phyloP scores from a whole-genome alignment of 2,797 vertebrate genomes.

The Eleutherodactylus coqui region DNA sequence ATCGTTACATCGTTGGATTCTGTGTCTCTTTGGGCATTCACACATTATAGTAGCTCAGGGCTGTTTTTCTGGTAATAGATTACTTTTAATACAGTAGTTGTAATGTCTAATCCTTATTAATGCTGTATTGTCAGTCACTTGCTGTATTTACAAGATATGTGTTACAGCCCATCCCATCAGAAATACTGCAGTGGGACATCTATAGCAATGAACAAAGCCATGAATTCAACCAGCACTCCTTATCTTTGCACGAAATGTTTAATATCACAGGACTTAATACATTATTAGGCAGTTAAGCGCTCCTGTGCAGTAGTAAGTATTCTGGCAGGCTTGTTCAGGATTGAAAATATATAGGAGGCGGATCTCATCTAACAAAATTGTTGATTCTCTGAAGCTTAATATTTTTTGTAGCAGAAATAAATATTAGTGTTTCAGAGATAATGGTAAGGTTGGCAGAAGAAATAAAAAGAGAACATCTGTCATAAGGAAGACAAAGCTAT shows the following conservation, averaged over 20 bases:
- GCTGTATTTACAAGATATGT: background rate
- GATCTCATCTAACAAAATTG: background rate
- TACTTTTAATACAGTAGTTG: too few species aligned
- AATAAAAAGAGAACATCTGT: too few species aligned
- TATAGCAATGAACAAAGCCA: background rate
- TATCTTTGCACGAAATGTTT: background rate
- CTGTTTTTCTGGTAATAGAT: too few species aligned
- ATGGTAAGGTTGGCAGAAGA: too few species aligned
- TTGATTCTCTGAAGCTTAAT: background rate
- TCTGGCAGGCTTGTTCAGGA: background rate
- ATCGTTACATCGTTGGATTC: too few species aligned
- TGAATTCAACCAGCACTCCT: constrained; percentile 16
- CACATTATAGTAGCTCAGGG: too few species aligned
- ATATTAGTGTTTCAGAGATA: too few species aligned
- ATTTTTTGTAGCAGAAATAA: background rate
- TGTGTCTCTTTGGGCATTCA: too few species aligned
- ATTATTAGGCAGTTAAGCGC: background rate
- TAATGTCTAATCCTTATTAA: background rate
- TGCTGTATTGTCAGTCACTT: background rate
- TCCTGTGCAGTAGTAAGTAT: background rate
- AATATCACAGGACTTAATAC: background rate
- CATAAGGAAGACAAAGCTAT: too few species aligned
- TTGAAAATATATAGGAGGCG: background rate
- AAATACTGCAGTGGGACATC: background rate
- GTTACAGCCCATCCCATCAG: background rate